Percentiles rank a stretch among this genome's conserved stretches.
phyloP scores from a whole-genome alignment of 30 jellyfish, hydroid and myxozoan species.

The Mastigias papua region DNA sequence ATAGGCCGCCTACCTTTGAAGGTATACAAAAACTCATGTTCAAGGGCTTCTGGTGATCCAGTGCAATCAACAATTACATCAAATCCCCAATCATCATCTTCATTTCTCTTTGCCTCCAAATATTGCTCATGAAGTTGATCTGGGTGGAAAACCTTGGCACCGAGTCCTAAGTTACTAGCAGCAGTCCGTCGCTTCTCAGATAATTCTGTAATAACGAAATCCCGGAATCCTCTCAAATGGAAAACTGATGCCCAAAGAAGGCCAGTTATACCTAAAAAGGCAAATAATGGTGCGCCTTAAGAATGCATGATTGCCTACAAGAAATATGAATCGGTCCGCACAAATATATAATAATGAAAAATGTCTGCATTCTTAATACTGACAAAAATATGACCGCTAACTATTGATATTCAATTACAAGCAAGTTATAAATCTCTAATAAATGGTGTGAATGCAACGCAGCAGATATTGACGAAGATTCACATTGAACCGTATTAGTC shows the following conservation, averaged over 20 bases:
- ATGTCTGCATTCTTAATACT: too few relatives aligned
- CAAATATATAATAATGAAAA: too few relatives aligned
- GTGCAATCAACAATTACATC: slow-evolving; percentile 97
- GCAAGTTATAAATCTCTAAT: too few relatives aligned
- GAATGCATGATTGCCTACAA: too few relatives aligned
- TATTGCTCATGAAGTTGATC: slow-evolving; percentile 79
- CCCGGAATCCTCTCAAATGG: slow-evolving; percentile 93
- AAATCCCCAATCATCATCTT: slow-evolving; percentile 95
- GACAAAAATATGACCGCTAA: too few relatives aligned
- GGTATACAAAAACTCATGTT: slow-evolving; percentile 81
- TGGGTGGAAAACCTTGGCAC: slow-evolving; percentile 90
- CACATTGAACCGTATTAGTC: too few relatives aligned
- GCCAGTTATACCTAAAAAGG: slow-evolving; percentile 85
- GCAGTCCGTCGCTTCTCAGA: slow-evolving; percentile 85
- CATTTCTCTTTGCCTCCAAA: slow-evolving; percentile 74
- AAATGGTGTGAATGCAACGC: too few relatives aligned
- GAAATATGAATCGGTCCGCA: too few relatives aligned
- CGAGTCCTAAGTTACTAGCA: slow-evolving; percentile 74
- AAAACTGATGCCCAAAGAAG: slow-evolving; percentile 91
- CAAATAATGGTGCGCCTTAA: too few relatives aligned
- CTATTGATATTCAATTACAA: too few relatives aligned
- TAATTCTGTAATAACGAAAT: slow-evolving; percentile 82
- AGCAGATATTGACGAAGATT: too few relatives aligned
- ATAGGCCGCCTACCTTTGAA: slow-evolving; percentile 71
- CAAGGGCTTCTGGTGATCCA: slow-evolving; percentile 94